Base-by-base conservation (phyloP, 2,797 vertebrate species). In the Sciurus vulgaris region DNA sequence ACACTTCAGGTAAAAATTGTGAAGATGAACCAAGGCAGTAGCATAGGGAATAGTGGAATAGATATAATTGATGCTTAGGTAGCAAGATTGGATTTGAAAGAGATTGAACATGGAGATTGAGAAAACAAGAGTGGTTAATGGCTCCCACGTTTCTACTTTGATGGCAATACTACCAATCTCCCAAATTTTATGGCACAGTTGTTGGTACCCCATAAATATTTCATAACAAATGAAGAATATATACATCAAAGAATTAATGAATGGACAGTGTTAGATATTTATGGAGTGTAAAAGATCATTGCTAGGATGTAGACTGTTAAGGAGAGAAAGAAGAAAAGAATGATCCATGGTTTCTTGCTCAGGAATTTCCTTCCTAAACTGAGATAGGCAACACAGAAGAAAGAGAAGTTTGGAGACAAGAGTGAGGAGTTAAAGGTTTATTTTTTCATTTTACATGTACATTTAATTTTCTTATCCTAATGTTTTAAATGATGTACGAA, bases 161-260 rank as follows among this genome's bases (percentile, higher is more conserved):
- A 12, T 92, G 30, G 47, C 44, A 81, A 2, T 47, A 72, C 26
- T 49, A 81, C 10, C 22, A 59, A 49, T 38, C 2, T 73, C 33
- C 28, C 7, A 59, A 79, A 72, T 49, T 79, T 95, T 70, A 91
- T 5, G 14, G 24, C 26, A 83, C 15, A 91, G n/a, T 81, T 17
- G 7, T 18, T 94, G 11, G 10, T 26, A 94, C 17, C 6, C 28
- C 94, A 7, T 70, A 74, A 88, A 54, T 61, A 10, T 77, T 88
- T 73, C 87, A 49, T 83, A 93, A 81, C 83, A 94, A 92, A 88
- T 72, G 44, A 89, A 86, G 28, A 94, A 84, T 88, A 70, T 44
- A 73, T 70, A 86, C 72, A 79, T 94, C 44, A 59, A 82, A 82
- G n/a, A 82, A 77, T 67, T 7, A 87, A 67, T 74, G 44, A 24